Evolutionary conservation across 2,113 vertebrate species (phyloP), one percentile per base, ranked within the genome.

Genomic region (Mesitornis unicolor): DNA sequence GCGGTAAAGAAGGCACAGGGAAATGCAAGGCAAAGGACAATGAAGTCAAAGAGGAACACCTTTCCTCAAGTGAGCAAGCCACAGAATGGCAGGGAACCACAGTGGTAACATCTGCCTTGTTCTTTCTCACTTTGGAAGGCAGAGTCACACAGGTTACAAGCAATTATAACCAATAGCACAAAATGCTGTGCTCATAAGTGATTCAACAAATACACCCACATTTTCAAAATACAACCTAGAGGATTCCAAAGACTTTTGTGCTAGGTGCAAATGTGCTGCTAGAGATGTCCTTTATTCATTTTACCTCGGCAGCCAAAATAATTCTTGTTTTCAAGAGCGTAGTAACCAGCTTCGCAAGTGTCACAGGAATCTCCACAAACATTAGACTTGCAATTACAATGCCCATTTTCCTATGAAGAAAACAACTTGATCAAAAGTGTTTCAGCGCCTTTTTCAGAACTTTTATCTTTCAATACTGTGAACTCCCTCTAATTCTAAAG

Each of bases 291-390:
- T 65, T 69, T 59, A 38, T 64, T 60, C 31, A n/a, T 65, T 65
- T 87, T 97, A 99, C 99, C 99, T 99, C 86, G 98, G 96, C 99
- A 99, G 33, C 99, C 99, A 93, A 99, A 99, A 95, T 99, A 99
- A 92, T 98, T 98, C 51, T 96, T 98, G 67, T 97, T 97, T 97
- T 99, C 97, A 24, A 99, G 94, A 93, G 97, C 95, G 93, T 98
- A 99, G 97, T 98, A 99, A 38, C 99, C 99, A 25, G 98, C 98
- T 94, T 98, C 97, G 45, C 99, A 99, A 17, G 97, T 97, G 87
- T 97, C 97, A 95, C 99, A 99, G 42, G 96, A 82, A 73, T 95
- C 96, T 26, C 99, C 98, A 67, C 97, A 98, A 38, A 98, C 97
- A 11, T 98, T 97, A 18, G 98, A 89, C 93, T 99, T 99, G 97